phyloP scores from a whole-genome alignment of 2,888 invertebrate genomes.

The Mimumesa dahlbomi region DNA sequence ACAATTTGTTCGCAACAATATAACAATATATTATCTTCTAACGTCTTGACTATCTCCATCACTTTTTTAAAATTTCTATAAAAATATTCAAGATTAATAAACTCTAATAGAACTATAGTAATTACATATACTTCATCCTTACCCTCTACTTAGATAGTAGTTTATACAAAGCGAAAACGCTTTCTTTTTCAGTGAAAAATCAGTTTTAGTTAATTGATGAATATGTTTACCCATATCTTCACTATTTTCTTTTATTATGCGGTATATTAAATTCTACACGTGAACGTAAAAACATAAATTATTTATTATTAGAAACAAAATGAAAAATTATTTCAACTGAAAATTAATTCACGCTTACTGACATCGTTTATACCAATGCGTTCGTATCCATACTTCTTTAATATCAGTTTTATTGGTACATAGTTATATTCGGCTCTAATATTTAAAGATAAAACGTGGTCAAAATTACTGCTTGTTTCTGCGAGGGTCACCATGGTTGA shows the following conservation, averaged over 20 bases:
- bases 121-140: slow-evolving; percentile 27
- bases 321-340: slow-evolving; percentile 2
- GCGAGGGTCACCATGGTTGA: slow-evolving; percentile 70
- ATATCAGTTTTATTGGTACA: slow-evolving; percentile 79
- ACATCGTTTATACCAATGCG: slow-evolving; percentile 75
- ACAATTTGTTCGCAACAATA: slow-evolving; percentile 69
- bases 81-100: not conserved
- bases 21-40: slow-evolving; percentile 65
- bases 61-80: slow-evolving; percentile 72
- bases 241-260: slow-evolving; percentile 74
- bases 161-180: slow-evolving; percentile 72
- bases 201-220: slow-evolving; percentile 69
- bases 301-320: too few relatives aligned
- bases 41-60: slow-evolving; percentile 70
- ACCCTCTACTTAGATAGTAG: slow-evolving; percentile 76
- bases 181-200: slow-evolving; percentile 64
- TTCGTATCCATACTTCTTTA: slow-evolving; percentile 80
- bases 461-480: slow-evolving; percentile 68
- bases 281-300: not conserved
- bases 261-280: slow-evolving; percentile 71
- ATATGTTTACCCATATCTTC: slow-evolving; percentile 78
- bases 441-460: slow-evolving; percentile 75
- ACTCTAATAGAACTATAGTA: slow-evolving; percentile 11
- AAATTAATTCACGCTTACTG: slow-evolving; percentile 48
- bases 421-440: slow-evolving; percentile 77